Percentiles rank a stretch among this genome's conserved stretches.
Evolutionary conservation across 2,888 invertebrate genomes (phyloP).

Genomic region (Meiosimyza decipiens): DNA sequence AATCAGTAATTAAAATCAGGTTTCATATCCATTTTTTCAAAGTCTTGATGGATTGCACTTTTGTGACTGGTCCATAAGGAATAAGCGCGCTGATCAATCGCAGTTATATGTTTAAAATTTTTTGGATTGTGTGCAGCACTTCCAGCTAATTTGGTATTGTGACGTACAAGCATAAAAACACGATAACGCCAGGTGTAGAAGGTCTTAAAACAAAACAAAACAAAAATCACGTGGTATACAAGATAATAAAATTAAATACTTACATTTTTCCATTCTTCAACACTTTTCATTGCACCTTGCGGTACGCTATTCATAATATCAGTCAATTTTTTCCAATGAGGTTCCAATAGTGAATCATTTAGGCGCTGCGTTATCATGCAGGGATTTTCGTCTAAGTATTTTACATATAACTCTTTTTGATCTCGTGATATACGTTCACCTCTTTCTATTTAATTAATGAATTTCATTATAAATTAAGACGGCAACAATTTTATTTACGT

Average conservation of each 20-base stretch:
- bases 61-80: constrained; percentile 63
- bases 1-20: constrained; percentile 26
- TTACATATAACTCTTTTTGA: constrained; percentile 60
- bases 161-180: constrained; percentile 62
- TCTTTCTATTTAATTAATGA: constrained; percentile 47
- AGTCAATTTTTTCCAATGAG: constrained; percentile 58
- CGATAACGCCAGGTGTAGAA: constrained; percentile 63
- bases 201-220: constrained; percentile 43
- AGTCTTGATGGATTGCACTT: constrained; percentile 56
- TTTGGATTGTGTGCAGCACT: constrained; percentile 60
- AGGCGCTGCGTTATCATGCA: constrained; percentile 61
- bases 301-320: constrained; percentile 60
- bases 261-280: constrained; percentile 59
- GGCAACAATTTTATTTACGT: no score
- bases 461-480: no score
- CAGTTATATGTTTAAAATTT: constrained; percentile 60
- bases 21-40: constrained; percentile 58
- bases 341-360: constrained; percentile 58
- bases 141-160: constrained; percentile 60
- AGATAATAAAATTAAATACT: neutral
- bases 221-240: neutral
- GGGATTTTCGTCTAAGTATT: constrained; percentile 62
- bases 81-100: constrained; percentile 61
- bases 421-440: constrained; percentile 63
- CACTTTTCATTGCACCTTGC: constrained; percentile 61